Evolutionary conservation across 2,797 vertebrate species (phyloP), one percentile per base, ranked within the genome.

Genomic region (Cirrhinus mrigala): DNA sequence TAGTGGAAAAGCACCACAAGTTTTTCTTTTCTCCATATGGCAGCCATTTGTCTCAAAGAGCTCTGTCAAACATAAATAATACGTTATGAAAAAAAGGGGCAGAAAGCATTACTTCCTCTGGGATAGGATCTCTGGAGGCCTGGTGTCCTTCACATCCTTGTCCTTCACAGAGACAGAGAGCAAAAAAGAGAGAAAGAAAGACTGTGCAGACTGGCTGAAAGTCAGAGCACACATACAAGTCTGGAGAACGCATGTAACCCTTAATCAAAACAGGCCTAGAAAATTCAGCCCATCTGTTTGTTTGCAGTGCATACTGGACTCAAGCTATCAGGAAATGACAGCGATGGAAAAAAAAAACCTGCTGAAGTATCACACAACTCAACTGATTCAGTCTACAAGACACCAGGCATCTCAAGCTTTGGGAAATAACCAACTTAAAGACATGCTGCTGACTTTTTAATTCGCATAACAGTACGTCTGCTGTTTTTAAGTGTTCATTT

Each of bases 41-140:
- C 93, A 95, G 94, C 94, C 94, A 96, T 95, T 96, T 95, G 95
- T 95, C 94, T 94, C 89, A 92, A 95, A 94, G 83, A 90, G 90
- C 84, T 88, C 88, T 87, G 89, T 89, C 87, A 90, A 89, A 92
- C 88, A 92, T 95, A 96, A 95, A 95, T 95, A 94, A 95, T 94
- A 95, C 92, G 93, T 94, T 95, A 93, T 93, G 93, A 94, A 95
- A 94, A 94, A 94, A 81, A 46, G 52, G 22, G 85, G 69, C 79
- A 84, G 76, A 90, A 91, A 91, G 91, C 93, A 91, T 92, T 92
- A 93, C 92, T 94, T 95, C 94, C 93, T 94, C 91, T 93, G 94
- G 93, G 94, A 95, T 88, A 85, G 87, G 88, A 91, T 95, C 94
- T 94, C 94, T 85, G 89, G 93, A 94, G 94, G 92, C 88, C 91